Conservation (phyloP, 2,113 vertebrate species). For the Cebidichthys violaceus region DNA sequence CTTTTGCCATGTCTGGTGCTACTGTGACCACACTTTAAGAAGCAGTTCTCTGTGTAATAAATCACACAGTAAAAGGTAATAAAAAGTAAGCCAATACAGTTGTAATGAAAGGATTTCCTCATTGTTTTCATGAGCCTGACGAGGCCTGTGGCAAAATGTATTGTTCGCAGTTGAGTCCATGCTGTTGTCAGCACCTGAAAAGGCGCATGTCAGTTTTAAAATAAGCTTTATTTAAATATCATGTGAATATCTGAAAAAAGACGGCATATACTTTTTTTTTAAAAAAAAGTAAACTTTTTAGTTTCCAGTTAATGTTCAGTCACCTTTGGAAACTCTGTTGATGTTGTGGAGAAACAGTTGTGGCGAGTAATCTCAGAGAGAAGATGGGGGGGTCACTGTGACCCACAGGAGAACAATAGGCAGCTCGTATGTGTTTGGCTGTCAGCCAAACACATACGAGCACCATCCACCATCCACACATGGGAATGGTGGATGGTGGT, state of each 20-base stretch:
- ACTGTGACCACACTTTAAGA: too few species aligned
- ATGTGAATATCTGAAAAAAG: neutral
- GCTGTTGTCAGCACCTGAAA: neutral
- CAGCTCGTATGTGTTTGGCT: conserved; percentile 34
- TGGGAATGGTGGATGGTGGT: conserved; percentile 42
- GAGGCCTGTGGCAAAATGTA: neutral
- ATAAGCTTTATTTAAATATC: neutral
- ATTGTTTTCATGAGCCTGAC: neutral
- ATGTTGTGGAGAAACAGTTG: neutral
- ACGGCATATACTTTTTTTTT: neutral
- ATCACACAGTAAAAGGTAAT: too few species aligned
- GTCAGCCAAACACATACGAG: too few species aligned
- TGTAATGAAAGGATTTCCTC: neutral
- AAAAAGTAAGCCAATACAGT: too few species aligned
- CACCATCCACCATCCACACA: too few species aligned
- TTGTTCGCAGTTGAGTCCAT: neutral
- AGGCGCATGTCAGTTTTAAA: neutral
- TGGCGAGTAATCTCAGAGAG: neutral
- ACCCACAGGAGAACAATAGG: conserved; percentile 49
- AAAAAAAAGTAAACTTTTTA: neutral
- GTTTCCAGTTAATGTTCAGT: neutral
- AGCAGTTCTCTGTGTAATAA: too few species aligned
- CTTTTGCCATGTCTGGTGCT: too few species aligned
- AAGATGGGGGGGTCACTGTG: conserved; percentile 2
- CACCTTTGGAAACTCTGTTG: neutral